Evolutionary conservation across 1,140 invertebrate species (phyloP).

Genomic region (Drosophila setifemur): DNA sequence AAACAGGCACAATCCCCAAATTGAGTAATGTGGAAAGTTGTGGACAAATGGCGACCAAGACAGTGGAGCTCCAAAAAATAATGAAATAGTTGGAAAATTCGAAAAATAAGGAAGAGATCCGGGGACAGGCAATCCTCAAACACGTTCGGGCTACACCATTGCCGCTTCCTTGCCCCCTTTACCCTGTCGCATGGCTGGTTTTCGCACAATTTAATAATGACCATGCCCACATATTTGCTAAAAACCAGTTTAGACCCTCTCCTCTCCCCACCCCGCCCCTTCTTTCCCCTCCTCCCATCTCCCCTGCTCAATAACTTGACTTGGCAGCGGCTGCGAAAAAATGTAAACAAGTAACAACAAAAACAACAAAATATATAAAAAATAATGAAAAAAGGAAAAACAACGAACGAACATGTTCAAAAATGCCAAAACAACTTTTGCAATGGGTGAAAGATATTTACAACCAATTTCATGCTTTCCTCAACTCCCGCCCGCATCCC

Average conservation of each 20-base stretch:
- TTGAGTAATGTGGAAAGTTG: no score
- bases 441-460: constrained; percentile 41
- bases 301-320: not conserved
- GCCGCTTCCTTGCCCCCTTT: not conserved
- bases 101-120: no score
- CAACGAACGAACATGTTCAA: constrained; percentile 28
- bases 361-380: constrained; percentile 24
- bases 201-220: constrained; percentile 28
- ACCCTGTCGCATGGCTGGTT: not conserved
- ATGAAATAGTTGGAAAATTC: no score
- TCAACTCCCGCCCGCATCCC: not conserved
- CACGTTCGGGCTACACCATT: not conserved
- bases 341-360: constrained; percentile 30
- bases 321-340: constrained; percentile 21
- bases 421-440: constrained; percentile 37
- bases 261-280: not conserved
- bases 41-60: no score
- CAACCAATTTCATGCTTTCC: constrained; percentile 31
- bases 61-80: no score
- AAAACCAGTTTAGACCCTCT: constrained; percentile 14
- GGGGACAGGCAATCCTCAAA: no score
- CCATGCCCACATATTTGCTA: constrained; percentile 22
- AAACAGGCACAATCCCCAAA: no score
- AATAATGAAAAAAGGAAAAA: constrained; percentile 34
- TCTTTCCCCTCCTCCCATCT: no score